A percentile compares a stretch with the other conserved stretches of the same genome.
Evolutionary conservation across 2,113 vertebrate species (phyloP).

Genomic region (Talpa occidentalis): DNA sequence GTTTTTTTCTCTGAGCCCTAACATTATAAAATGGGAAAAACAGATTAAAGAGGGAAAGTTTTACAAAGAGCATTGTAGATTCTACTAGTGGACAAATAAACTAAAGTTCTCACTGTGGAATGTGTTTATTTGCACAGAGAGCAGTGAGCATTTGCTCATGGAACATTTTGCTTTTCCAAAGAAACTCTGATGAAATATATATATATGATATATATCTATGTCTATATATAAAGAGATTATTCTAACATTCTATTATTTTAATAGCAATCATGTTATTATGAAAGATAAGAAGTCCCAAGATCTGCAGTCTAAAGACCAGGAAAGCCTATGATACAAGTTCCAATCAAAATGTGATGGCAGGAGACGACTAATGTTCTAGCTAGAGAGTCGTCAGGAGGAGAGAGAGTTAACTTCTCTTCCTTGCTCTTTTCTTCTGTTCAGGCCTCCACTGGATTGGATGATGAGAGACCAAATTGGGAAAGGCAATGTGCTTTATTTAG

Average conservation of each 20-base stretch:
- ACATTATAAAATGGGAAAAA: not conserved
- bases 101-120: not conserved
- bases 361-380: not conserved
- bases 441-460: not conserved
- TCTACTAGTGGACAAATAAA: slow-evolving; percentile 22
- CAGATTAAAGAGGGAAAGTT: not conserved
- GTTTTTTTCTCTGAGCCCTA: not conserved
- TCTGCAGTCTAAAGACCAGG: not conserved
- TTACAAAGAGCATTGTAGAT: not conserved
- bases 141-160: not conserved
- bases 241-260: not conserved
- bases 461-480: not conserved
- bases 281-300: not conserved
- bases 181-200: not conserved
- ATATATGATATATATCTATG: not conserved
- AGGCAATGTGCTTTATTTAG: not conserved
- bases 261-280: not conserved
- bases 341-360: not conserved
- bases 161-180: not conserved
- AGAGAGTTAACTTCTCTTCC: not conserved
- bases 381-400: not conserved
- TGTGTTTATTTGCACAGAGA: not conserved
- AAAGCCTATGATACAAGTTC: not conserved
- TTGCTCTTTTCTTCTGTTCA: not conserved
- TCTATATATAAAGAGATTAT: not conserved